Evolutionary conservation across 2,888 invertebrate genomes (phyloP).

Genomic region (Syrista parreyssii): DNA sequence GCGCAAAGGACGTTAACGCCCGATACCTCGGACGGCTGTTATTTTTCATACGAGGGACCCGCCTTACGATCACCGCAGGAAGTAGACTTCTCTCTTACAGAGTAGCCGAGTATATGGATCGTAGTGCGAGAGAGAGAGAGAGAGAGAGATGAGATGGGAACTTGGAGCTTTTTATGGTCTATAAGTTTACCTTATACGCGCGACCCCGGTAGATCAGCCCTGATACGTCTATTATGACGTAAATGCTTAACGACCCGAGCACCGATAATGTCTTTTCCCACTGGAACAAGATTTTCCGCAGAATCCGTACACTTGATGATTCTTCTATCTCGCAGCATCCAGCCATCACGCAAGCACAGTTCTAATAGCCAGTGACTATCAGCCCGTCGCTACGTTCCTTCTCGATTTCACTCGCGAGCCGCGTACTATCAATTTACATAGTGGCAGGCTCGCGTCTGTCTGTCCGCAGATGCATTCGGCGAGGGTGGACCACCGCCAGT

Average conservation of each 20-base stretch:
- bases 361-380: background rate
- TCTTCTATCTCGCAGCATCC: background rate
- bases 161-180: slow-evolving; percentile 61
- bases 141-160: slow-evolving; percentile 1
- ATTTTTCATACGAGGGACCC: slow-evolving; percentile 62
- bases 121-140: background rate
- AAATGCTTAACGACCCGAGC: slow-evolving; percentile 52
- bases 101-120: background rate
- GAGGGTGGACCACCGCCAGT: slow-evolving; percentile 33
- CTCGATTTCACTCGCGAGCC: background rate
- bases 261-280: background rate
- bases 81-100: background rate
- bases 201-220: slow-evolving; percentile 58
- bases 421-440: background rate
- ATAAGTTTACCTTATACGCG: slow-evolving; percentile 56
- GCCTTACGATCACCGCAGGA: slow-evolving; percentile 42
- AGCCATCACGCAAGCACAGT: background rate
- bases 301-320: background rate
- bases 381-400: background rate
- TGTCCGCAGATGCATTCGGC: background rate
- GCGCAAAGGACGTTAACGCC: slow-evolving; percentile 61
- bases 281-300: background rate
- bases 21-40: slow-evolving; percentile 61
- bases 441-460: background rate
- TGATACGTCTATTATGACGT: slow-evolving; percentile 63